Base-by-base conservation (phyloP, 2,888 invertebrate genomes). In the Lasioglossum vierecki region DNA sequence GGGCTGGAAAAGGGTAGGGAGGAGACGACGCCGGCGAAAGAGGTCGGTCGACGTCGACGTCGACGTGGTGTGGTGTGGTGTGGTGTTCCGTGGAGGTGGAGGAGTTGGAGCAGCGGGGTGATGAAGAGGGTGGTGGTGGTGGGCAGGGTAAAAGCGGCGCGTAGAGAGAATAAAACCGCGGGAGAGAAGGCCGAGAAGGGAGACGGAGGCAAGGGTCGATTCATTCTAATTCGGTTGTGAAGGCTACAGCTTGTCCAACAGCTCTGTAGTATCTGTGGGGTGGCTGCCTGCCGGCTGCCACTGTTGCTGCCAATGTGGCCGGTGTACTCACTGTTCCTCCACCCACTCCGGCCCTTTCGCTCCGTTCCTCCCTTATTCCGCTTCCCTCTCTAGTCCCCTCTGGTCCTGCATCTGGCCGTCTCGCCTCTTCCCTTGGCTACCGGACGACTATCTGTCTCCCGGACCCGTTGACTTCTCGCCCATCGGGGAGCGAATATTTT, bases 211-310 rank as follows among this genome's bases (percentile, higher is more conserved):
- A 88, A 90, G 89, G 92, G 92, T 93, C 94, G 92, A 94, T 94
- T 94, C 92, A 94, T 94, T 94, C 94, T 94, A 94, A 94, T 94
- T 93, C 93, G 90, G 91, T 91, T 91, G 89, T 94, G 94, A 94
- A 94, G 93, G 94, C 92, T 94, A 94, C 94, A 94, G 93, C 94
- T 93, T 94, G 94, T 94, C 94, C 93, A 91, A 94, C 94, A 94
- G 93, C 93, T 92, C 87, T 92, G 92, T 91, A 91, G 90, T 88
- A 86, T 91, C 90, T 86, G 89, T 88, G 81, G 91, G 90, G 91
- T 91, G 90, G 89, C 90, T 86, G 66, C 9, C 35, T 66, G 83
- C 80, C 80, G 90, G 90, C 77, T 89, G 90, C 89, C 89, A 90
- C 80, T 90, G 89, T 89, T 88, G 89, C 90, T 89, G 89, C 89